These are phyloP conservation scores for Dasyprocta punctata DNA, from an alignment of 2,113 vertebrate species.

Conservation along the genomic window DNA sequence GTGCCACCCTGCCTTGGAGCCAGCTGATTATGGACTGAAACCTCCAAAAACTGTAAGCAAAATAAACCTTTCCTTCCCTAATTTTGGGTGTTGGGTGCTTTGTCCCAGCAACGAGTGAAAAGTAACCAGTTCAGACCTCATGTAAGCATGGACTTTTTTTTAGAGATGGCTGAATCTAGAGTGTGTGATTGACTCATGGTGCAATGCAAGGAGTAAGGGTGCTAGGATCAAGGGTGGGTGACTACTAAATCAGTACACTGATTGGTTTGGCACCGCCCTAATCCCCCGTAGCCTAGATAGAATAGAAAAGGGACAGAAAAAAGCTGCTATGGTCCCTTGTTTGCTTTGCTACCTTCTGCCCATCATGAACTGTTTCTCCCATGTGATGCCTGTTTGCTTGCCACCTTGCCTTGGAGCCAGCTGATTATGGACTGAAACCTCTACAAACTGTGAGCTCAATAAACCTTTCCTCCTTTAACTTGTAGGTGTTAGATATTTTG, in stretches of 20 bases:
- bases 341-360: neutral
- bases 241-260: neutral
- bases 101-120: too few relatives aligned
- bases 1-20: too few relatives aligned
- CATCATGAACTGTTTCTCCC: neutral
- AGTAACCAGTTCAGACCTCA: too few relatives aligned
- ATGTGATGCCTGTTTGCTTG: neutral
- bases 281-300: neutral
- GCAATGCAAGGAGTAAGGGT: neutral
- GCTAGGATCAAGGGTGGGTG: neutral
- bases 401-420: neutral
- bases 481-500: neutral
- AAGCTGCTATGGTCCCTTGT: neutral
- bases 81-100: too few relatives aligned
- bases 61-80: too few relatives aligned
- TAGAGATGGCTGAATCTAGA: neutral
- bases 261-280: neutral
- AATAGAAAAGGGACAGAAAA: neutral
- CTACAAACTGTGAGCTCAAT: neutral
- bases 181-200: neutral
- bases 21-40: too few relatives aligned
- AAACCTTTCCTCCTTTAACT: neutral
- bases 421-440: neutral
- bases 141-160: neutral
- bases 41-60: too few relatives aligned